These are phyloP conservation scores for Burhinus bistriatus DNA, from an alignment of 2,113 vertebrate genomes.

Conservation along the genomic window DNA sequence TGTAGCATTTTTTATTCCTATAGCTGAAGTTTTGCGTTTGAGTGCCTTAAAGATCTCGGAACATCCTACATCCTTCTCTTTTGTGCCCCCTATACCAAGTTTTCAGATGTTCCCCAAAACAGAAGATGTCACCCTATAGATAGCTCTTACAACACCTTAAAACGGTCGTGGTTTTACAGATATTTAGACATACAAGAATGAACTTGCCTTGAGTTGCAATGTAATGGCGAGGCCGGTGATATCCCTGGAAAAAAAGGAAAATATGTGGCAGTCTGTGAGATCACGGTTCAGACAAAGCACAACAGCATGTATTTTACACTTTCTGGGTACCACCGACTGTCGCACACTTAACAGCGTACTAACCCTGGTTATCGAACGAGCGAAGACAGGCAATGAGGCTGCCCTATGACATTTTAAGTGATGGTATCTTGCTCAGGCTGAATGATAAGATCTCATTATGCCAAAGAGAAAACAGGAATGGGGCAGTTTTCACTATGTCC, in stretches of 20 bases:
- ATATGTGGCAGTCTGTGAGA: neutral
- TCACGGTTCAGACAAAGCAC: neutral
- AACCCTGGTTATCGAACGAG: neutral
- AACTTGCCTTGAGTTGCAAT: conserved; percentile 88
- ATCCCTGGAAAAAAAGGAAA: conserved; percentile 74
- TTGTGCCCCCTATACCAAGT: neutral
- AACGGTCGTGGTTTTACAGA: neutral
- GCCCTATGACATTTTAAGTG: neutral
- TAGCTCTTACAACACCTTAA: neutral
- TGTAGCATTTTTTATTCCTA: neutral
- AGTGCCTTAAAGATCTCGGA: neutral
- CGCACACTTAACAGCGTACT: neutral
- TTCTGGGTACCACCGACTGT: neutral
- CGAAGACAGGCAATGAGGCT: neutral
- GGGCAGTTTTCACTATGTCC: neutral
- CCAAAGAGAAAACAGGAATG: neutral
- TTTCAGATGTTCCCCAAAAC: neutral
- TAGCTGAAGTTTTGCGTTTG: neutral
- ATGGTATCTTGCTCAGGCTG: neutral
- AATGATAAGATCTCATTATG: neutral
- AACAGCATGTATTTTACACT: neutral
- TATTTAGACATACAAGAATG: neutral
- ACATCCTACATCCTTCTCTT: neutral
- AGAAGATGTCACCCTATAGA: neutral
- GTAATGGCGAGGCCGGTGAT: conserved; percentile 86